These are phyloP conservation scores for Linhomoeus sp. DNA, from an alignment of 2,888 invertebrate genomes.

Conservation along the genomic window DNA sequence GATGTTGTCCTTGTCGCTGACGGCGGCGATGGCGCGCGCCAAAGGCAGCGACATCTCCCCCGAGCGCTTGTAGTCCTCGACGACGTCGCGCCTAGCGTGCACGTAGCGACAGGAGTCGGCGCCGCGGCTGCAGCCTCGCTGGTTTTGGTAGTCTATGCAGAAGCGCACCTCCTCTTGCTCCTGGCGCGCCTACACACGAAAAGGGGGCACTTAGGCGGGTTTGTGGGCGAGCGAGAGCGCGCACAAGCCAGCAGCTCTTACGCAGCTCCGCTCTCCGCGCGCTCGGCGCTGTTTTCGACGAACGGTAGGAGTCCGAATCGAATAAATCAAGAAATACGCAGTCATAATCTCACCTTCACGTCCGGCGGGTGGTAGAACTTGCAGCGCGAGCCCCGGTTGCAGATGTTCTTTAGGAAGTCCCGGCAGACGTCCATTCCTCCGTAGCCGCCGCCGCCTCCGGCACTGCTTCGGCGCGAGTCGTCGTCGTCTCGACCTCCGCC, in stretches of 20 bases:
- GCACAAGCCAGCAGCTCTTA: no score
- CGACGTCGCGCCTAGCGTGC: constrained; percentile 53
- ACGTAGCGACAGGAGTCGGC: constrained; percentile 40
- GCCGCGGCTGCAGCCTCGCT: constrained; percentile 44
- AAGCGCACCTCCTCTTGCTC: constrained; percentile 32
- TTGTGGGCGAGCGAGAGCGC: no score
- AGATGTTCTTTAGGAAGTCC: constrained; percentile 41
- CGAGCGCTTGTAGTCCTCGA: constrained; percentile 46
- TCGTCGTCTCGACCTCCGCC: background rate
- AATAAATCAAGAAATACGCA: no score
- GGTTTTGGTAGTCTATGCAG: constrained; percentile 47
- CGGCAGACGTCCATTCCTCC: constrained; percentile 37
- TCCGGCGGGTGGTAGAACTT: constrained; percentile 36
- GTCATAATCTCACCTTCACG: constrained; percentile 7
- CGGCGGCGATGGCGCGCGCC: constrained; percentile 30
- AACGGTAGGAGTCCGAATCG: no score
- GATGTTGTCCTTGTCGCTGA: constrained; percentile 21
- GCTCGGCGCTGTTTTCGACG: no score
- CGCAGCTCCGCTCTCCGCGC: no score
- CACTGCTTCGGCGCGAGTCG: no score
- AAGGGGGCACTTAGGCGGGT: constrained; percentile 22
- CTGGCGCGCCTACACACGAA: constrained; percentile 13
- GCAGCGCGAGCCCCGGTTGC: constrained; percentile 41
- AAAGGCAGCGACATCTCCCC: constrained; percentile 47
- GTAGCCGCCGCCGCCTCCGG: background rate